phyloP scores from a whole-genome alignment of 2,888 invertebrate genomes.

The Arge pagana region DNA sequence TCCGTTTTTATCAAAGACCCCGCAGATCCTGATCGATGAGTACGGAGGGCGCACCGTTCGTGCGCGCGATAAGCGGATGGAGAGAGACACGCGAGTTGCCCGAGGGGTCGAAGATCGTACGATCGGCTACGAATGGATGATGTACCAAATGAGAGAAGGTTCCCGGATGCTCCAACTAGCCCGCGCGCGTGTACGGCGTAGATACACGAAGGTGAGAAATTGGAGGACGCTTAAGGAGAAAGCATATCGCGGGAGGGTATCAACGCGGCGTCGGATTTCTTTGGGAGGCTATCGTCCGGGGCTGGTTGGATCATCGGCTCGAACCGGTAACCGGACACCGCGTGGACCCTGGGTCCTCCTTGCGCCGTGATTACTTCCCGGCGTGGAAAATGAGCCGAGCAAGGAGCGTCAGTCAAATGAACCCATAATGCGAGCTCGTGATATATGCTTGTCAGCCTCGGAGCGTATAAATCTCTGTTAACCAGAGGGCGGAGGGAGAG shows the following conservation, averaged over 20 bases:
- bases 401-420: conserved; percentile 13
- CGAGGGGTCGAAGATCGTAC: too few species aligned
- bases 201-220: too few species aligned
- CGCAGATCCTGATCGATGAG: too few species aligned
- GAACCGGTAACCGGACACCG: conserved; percentile 15
- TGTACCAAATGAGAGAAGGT: background rate
- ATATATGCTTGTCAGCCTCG: conserved; percentile 45
- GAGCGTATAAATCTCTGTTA: conserved; percentile 44
- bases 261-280: conserved; percentile 17
- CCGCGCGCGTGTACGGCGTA: conserved; percentile 1
- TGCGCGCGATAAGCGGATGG: too few species aligned
- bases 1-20: too few species aligned
- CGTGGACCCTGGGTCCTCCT: background rate
- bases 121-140: too few species aligned
- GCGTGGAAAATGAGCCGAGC: too few species aligned
- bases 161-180: conserved; percentile 1
- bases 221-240: too few species aligned
- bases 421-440: conserved; percentile 27
- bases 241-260: conserved; percentile 10
- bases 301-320: background rate
- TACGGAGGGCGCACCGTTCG: too few species aligned
- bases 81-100: too few species aligned
- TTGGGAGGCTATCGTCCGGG: background rate
- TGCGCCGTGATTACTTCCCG: too few species aligned
- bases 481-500: background rate